A percentile compares a stretch with the other conserved stretches of the same genome.
Evolutionary conservation across 2,113 vertebrate species (phyloP).

Genomic region (Phrynosoma blainvillii): DNA sequence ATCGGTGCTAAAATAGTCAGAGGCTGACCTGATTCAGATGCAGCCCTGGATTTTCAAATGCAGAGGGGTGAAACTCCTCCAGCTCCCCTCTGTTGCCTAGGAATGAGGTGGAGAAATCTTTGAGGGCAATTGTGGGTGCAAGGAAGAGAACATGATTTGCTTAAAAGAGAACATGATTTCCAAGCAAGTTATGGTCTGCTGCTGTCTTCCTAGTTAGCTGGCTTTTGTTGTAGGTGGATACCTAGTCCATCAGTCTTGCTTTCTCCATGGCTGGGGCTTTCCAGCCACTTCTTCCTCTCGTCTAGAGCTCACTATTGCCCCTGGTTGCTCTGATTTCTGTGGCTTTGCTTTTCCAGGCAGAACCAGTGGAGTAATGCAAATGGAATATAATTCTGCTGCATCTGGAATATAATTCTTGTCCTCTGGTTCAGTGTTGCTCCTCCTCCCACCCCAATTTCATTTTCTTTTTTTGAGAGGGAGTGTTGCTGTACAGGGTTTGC

Average conservation of each 20-base stretch:
- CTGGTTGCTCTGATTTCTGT: neutral
- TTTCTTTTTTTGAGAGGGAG: no score
- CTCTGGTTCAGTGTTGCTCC: constrained; percentile 54
- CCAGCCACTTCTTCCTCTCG: neutral
- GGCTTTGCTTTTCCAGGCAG: constrained; percentile 59
- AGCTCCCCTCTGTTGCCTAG: neutral
- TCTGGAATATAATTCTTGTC: constrained; percentile 66
- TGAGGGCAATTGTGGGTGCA: no score
- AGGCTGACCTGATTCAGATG: no score
- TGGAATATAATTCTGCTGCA: constrained; percentile 35
- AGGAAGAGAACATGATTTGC: no score
- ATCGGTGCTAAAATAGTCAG: neutral
- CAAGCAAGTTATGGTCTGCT: no score
- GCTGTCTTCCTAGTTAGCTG: no score
- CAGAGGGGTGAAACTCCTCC: neutral
- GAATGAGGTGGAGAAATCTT: no score
- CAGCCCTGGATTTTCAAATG: neutral
- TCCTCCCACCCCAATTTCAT: no score
- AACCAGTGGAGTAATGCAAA: constrained; percentile 66
- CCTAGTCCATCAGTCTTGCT: neutral
- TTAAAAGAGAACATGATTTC: no score
- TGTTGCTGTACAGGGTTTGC: no score
- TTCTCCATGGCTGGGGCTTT: neutral
- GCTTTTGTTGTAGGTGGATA: neutral
- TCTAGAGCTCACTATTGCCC: neutral